Percentiles rank a stretch among this genome's conserved stretches.
These are phyloP conservation scores for Darevskia mixta DNA, from an alignment of 2,797 vertebrate genomes.

Conservation along the genomic window DNA sequence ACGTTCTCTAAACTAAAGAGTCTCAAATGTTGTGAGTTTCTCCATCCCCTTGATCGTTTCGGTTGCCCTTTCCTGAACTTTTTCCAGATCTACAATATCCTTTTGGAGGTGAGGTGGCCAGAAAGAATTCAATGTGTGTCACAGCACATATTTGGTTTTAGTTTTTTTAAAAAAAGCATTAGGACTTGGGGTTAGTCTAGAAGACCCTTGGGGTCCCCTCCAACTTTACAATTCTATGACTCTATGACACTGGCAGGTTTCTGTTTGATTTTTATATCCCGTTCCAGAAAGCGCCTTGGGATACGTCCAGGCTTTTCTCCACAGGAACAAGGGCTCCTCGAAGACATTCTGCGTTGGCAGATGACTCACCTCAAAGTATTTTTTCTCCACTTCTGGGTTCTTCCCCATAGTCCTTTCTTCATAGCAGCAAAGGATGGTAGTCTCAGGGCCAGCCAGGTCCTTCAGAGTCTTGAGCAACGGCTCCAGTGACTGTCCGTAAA, in stretches of 20 bases:
- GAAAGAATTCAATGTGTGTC: neutral
- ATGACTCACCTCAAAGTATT: slow-evolving; percentile 90
- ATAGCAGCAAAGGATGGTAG: slow-evolving; percentile 93
- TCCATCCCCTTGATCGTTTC: neutral
- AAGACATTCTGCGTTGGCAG: neutral
- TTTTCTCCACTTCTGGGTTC: slow-evolving; percentile 93
- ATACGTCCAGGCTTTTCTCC: neutral
- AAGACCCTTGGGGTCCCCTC: too few species aligned
- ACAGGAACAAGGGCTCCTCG: neutral
- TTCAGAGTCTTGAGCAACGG: slow-evolving; percentile 92
- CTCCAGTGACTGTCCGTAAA: slow-evolving; percentile 85
- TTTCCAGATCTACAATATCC: neutral
- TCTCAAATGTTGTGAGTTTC: too few species aligned
- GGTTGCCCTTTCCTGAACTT: neutral
- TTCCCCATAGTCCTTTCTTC: slow-evolving; percentile 93
- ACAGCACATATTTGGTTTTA: too few species aligned
- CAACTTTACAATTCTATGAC: too few species aligned
- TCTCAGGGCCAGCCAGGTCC: slow-evolving; percentile 87
- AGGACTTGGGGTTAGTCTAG: too few species aligned
- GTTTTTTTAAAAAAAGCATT: too few species aligned
- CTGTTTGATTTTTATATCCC: too few species aligned
- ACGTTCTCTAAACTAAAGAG: neutral
- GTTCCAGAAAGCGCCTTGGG: neutral
- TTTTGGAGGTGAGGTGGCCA: neutral
- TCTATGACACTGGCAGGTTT: neutral